These are phyloP conservation scores for Drosophila kambysellisi DNA, from an alignment of 2,888 invertebrate genomes.

Conservation along the genomic window DNA sequence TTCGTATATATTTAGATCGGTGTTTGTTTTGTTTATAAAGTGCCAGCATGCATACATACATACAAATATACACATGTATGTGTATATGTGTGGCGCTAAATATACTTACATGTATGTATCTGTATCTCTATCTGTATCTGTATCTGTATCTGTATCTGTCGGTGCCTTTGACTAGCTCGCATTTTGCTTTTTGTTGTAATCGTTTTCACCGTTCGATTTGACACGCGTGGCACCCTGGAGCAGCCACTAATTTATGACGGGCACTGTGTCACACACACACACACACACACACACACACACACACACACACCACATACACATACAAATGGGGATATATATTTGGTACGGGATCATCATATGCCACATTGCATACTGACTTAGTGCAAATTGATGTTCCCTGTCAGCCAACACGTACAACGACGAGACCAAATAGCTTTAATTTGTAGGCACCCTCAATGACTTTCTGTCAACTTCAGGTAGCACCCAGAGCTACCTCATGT, in stretches of 20 bases:
- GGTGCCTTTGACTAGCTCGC: constrained; percentile 34
- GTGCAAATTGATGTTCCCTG: constrained; percentile 69
- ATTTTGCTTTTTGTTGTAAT: constrained; percentile 64
- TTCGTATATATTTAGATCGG: constrained; percentile 76
- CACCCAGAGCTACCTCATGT: constrained; percentile 1
- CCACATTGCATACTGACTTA: constrained; percentile 55
- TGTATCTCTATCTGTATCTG: too few relatives aligned
- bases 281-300: constrained; percentile 6
- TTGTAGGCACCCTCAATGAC: constrained; percentile 21
- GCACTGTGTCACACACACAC: constrained; percentile 32
- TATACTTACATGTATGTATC: constrained; percentile 21
- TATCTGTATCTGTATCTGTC: constrained; percentile 28
- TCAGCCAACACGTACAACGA: constrained; percentile 39
- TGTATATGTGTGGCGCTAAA: constrained; percentile 3
- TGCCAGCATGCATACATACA: constrained; percentile 58
- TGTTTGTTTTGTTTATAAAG: constrained; percentile 81
- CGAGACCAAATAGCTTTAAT: constrained; percentile 44
- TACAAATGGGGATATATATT: not conserved
- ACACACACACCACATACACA: constrained; percentile 9
- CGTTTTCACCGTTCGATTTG: constrained; percentile 71
- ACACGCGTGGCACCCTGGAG: constrained; percentile 65
- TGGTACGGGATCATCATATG: constrained; percentile 5
- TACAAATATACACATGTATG: constrained; percentile 7
- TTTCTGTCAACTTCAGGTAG: constrained; percentile 38
- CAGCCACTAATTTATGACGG: constrained; percentile 66